Evolutionary conservation across 1,140 invertebrate genomes (phyloP).

Genomic region (Penaeus indicus): DNA sequence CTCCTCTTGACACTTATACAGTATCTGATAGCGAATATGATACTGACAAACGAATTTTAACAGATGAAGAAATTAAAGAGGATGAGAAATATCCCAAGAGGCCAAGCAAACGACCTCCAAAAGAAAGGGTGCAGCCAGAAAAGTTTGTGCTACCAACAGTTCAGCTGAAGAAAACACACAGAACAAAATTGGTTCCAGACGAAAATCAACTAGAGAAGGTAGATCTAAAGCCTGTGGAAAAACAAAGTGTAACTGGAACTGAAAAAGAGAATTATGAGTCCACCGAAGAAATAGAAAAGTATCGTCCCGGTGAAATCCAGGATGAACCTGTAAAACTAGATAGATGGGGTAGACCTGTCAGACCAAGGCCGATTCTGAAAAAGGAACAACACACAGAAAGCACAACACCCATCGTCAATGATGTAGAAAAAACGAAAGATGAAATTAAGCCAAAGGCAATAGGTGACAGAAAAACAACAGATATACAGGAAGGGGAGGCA

Average conservation of each 20-base stretch:
- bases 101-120: slow-evolving; percentile 31
- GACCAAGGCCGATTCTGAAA: no score
- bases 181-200: neutral
- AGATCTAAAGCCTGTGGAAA: slow-evolving; percentile 45
- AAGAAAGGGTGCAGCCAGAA: slow-evolving; percentile 33
- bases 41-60: neutral
- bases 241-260: neutral
- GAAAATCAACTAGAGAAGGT: slow-evolving; percentile 41
- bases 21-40: slow-evolving; percentile 57
- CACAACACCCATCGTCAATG: neutral
- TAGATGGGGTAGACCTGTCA: neutral
- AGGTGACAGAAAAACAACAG: neutral
- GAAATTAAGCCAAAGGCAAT: neutral
- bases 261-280: neutral
- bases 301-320: neutral
- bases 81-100: neutral
- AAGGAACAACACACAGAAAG: no score
- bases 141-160: slow-evolving; percentile 13
- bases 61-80: neutral
- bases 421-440: neutral
- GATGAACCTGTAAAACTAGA: neutral
- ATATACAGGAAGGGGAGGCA: neutral
- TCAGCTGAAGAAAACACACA: slow-evolving; percentile 10
- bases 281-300: neutral
- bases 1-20: no score